Conservation (phyloP, 2,888 invertebrate genomes). For the Pheosia gnoma region DNA sequence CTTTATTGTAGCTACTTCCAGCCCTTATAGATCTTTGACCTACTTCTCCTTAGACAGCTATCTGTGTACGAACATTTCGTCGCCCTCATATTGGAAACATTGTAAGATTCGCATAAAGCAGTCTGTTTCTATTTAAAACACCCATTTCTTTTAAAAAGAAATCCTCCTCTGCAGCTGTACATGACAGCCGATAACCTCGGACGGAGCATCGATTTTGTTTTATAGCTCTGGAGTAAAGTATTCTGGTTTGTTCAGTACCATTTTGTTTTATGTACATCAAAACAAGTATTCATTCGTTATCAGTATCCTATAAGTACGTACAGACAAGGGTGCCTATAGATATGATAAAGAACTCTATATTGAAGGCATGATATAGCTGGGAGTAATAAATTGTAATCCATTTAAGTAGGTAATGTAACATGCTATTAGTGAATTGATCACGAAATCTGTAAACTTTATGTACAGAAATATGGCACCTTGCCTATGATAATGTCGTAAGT, state of each 20-base stretch:
- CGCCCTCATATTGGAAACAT: conserved; percentile 57
- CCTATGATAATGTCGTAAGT: too few species aligned
- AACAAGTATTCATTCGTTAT: too few species aligned
- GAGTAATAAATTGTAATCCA: too few species aligned
- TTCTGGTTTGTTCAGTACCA: conserved; percentile 16
- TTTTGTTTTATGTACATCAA: conserved; percentile 10
- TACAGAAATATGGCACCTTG: too few species aligned
- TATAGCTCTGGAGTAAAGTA: conserved; percentile 18
- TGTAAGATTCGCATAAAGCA: conserved; percentile 64
- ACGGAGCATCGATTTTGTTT: conserved; percentile 35
- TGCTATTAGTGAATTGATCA: too few species aligned
- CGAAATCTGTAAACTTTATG: too few species aligned
- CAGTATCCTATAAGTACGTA: too few species aligned
- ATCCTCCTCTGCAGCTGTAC: conserved; percentile 52
- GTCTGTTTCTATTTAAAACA: conserved; percentile 73
- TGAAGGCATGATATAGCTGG: background rate
- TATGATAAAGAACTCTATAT: background rate
- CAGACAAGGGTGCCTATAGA: background rate
- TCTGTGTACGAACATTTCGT: conserved; percentile 56
- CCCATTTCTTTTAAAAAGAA: conserved; percentile 47
- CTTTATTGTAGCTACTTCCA: conserved; percentile 18
- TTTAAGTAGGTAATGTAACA: too few species aligned
- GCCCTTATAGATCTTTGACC: conserved; percentile 5
- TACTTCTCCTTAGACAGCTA: conserved; percentile 52
- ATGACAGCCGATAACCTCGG: conserved; percentile 58